A percentile compares a stretch with the other conserved stretches of the same genome.
phyloP scores from a whole-genome alignment of 2,888 invertebrate genomes.

The Netelia fuscicornis region DNA sequence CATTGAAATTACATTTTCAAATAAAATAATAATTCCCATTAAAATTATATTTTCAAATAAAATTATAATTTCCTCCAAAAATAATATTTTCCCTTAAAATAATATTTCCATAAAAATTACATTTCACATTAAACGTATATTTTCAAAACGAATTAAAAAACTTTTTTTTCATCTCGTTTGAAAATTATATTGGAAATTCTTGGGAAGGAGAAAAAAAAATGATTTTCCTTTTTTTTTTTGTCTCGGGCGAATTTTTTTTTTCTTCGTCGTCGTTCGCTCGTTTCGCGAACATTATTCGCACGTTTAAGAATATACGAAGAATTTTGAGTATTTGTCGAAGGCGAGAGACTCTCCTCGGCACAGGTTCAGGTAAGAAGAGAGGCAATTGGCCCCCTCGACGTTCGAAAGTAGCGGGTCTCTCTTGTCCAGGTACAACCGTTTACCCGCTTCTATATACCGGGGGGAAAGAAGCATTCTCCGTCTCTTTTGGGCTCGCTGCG shows the following conservation, averaged over 20 bases:
- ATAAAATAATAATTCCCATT: too few relatives aligned
- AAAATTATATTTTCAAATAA: too few relatives aligned
- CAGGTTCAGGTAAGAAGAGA: constrained; percentile 53
- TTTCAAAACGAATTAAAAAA: too few relatives aligned
- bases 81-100: too few relatives aligned
- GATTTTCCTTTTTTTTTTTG: background rate
- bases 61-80: too few relatives aligned
- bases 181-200: too few relatives aligned
- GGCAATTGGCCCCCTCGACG: constrained; percentile 29
- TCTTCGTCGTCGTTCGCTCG: too few relatives aligned
- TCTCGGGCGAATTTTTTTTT: background rate
- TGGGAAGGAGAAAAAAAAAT: too few relatives aligned
- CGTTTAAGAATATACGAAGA: constrained; percentile 16
- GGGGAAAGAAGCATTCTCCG: background rate
- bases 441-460: constrained; percentile 44
- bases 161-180: too few relatives aligned
- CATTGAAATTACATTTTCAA: too few relatives aligned
- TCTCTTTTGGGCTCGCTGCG: constrained; percentile 31
- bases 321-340: constrained; percentile 49
- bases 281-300: background rate
- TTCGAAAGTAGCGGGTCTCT: constrained; percentile 55
- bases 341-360: constrained; percentile 31
- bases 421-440: constrained; percentile 52
- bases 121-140: too few relatives aligned
- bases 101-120: too few relatives aligned